Conservation (phyloP, 1,140 invertebrate species). For the Panagrolaimus sp. region DNA sequence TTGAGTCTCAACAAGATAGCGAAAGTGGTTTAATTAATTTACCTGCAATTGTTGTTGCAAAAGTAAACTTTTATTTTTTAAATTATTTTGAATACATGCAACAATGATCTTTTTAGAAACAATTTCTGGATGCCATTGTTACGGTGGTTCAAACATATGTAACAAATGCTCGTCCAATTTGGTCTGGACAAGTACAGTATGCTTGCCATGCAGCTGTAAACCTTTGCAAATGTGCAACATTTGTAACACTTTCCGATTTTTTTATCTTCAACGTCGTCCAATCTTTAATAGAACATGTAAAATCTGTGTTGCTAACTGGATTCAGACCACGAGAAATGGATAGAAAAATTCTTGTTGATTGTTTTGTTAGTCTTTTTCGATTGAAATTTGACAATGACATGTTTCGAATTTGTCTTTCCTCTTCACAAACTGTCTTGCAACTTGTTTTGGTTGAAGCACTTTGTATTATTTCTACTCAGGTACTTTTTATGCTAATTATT, state of each 20-base stretch:
- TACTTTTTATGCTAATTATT: conserved; percentile 19
- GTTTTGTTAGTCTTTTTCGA: conserved; percentile 94
- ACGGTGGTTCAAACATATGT: conserved; percentile 6
- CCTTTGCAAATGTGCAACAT: conserved; percentile 91
- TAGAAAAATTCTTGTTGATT: conserved; percentile 91
- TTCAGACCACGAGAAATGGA: conserved; percentile 68
- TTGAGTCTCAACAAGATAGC: conserved; percentile 27
- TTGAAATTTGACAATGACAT: conserved; percentile 68
- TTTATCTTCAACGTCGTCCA: conserved; percentile 87
- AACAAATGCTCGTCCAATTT: conserved; percentile 18
- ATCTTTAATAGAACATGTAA: conserved; percentile 83
- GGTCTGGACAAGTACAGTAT: conserved; percentile 26
- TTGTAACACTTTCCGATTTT: conserved; percentile 78
- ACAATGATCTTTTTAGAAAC: conserved; percentile 16
- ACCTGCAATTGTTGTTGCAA: conserved; percentile 18
- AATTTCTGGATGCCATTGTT: conserved; percentile 25
- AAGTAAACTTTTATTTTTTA: conserved; percentile 1
- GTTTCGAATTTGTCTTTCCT: conserved; percentile 27
- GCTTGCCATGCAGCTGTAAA: conserved; percentile 79
- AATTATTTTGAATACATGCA: neutral
- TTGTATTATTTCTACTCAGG: conserved; percentile 65
- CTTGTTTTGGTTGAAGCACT: conserved; percentile 87
- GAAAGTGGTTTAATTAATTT: conserved; percentile 5
- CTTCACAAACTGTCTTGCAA: conserved; percentile 68
- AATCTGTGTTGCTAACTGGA: conserved; percentile 64